These are phyloP conservation scores for Aphodius sticticus DNA, from an alignment of 2,888 invertebrate genomes.

Conservation along the genomic window DNA sequence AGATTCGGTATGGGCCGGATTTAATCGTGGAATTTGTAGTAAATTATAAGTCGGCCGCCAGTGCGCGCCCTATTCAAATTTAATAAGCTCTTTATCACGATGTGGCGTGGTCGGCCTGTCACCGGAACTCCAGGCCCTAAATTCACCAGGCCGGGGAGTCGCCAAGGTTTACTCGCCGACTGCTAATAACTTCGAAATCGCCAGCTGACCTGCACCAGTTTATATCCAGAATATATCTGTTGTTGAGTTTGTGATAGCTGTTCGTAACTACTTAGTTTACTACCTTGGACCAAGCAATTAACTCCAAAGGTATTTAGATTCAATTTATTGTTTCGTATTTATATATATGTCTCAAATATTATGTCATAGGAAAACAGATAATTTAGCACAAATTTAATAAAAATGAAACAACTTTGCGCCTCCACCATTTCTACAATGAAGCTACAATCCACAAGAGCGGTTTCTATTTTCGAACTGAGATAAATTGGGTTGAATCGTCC, in stretches of 20 bases:
- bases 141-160: neutral
- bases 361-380: too few relatives aligned
- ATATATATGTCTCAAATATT: too few relatives aligned
- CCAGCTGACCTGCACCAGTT: neutral
- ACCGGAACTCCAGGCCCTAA: conserved; percentile 16
- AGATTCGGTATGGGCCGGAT: neutral
- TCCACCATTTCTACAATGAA: too few relatives aligned
- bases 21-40: neutral
- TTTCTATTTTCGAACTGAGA: too few relatives aligned
- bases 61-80: conserved; percentile 32
- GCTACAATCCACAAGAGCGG: too few relatives aligned
- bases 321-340: too few relatives aligned
- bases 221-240: neutral
- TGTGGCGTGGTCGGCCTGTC: conserved; percentile 30
- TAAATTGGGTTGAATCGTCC: too few relatives aligned
- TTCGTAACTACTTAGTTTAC: neutral
- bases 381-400: too few relatives aligned
- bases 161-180: neutral
- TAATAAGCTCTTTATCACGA: conserved; percentile 42
- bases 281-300: too few relatives aligned
- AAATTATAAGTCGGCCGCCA: neutral
- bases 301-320: too few relatives aligned
- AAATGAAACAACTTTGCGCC: too few relatives aligned
- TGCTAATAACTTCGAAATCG: neutral
- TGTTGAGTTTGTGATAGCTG: neutral